Evolutionary conservation across 2,888 invertebrate genomes (phyloP).

Genomic region (Heteromyza rotundicornis): DNA sequence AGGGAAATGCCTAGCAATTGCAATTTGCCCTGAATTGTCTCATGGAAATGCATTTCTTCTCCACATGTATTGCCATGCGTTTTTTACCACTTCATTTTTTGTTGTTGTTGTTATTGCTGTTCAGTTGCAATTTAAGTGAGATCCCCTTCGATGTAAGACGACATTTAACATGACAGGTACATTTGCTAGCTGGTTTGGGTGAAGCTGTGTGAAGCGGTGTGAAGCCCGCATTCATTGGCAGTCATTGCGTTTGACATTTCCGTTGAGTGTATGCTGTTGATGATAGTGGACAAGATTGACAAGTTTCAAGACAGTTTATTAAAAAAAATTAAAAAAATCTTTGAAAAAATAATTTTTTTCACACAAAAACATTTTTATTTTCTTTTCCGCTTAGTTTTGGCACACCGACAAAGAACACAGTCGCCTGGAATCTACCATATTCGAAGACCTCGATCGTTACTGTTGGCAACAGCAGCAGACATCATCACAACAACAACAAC

Average conservation of each 20-base stretch:
- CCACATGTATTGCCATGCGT: neutral
- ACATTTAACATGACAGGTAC: constrained; percentile 36
- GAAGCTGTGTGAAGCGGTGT: neutral
- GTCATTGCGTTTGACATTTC: no score
- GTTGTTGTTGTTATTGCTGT: constrained; percentile 18
- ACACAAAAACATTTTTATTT: no score
- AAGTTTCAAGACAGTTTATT: no score
- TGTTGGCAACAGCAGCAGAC: constrained; percentile 76
- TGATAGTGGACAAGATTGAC: no score
- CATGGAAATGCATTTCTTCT: constrained; percentile 1
- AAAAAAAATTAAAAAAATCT: no score
- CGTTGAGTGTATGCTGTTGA: constrained; percentile 9
- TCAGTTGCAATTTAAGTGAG: constrained; percentile 33
- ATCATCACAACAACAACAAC: constrained; percentile 37
- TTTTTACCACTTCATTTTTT: neutral
- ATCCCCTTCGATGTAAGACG: constrained; percentile 30
- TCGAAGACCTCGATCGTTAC: constrained; percentile 85
- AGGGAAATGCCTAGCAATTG: neutral
- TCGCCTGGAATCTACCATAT: constrained; percentile 74
- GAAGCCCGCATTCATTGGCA: neutral
- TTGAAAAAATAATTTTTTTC: no score
- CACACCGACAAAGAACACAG: constrained; percentile 68
- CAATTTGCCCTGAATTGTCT: neutral
- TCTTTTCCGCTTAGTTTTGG: constrained; percentile 54
- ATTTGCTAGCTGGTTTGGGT: neutral